A percentile compares a stretch with the other conserved stretches of the same genome.
phyloP scores from a whole-genome alignment of 2,888 invertebrate species.

The Colletes collaris region DNA sequence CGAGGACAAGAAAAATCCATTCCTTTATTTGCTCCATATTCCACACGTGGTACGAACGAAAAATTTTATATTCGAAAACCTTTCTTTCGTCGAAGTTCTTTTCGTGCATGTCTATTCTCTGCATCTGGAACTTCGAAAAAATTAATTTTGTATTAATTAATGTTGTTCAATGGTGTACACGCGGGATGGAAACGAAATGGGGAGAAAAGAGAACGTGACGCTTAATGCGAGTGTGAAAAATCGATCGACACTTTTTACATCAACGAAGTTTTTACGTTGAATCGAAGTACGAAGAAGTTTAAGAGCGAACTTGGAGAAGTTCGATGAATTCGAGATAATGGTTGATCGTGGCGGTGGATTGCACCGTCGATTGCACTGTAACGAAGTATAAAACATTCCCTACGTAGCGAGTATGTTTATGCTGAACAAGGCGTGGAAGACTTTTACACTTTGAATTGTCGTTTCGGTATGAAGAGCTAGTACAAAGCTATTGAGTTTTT shows the following conservation, averaged over 20 bases:
- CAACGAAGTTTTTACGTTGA: slow-evolving; percentile 26
- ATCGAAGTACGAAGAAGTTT: slow-evolving; percentile 20
- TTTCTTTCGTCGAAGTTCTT: too few relatives aligned
- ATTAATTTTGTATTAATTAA: too few relatives aligned
- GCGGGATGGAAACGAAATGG: slow-evolving; percentile 1
- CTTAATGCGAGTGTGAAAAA: slow-evolving; percentile 15
- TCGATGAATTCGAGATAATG: slow-evolving; percentile 36
- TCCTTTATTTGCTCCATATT: too few relatives aligned
- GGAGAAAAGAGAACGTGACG: neutral
- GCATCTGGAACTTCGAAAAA: too few relatives aligned
- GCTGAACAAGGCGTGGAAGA: neutral
- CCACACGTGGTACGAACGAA: too few relatives aligned
- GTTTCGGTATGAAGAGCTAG: neutral
- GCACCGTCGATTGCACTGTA: neutral
- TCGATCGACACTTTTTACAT: slow-evolving; percentile 20
- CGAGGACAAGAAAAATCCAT: too few relatives aligned
- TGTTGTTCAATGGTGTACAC: neutral
- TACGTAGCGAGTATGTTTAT: neutral
- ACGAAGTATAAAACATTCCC: neutral
- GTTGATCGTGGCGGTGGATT: slow-evolving; percentile 9
- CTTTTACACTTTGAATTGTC: slow-evolving; percentile 2
- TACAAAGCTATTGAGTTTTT: neutral
- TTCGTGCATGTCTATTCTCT: too few relatives aligned
- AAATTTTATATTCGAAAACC: too few relatives aligned
- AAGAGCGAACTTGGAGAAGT: slow-evolving; percentile 16